Percentiles rank a stretch among this genome's conserved stretches.
Conservation (phyloP, 92 coral and sea anemone genomes). For the Parazoanthus swiftii region DNA sequence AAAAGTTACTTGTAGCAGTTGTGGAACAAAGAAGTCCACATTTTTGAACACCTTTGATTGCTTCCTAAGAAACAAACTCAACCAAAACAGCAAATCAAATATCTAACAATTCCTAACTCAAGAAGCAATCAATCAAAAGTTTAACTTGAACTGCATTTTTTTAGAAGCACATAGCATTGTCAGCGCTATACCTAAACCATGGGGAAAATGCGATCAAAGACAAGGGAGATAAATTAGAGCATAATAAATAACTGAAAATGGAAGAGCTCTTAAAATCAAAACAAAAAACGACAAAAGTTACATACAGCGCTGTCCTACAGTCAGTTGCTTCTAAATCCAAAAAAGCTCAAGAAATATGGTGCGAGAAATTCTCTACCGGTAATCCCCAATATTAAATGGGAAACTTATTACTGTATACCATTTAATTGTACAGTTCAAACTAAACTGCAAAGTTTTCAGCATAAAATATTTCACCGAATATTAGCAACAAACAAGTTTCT, state of each 20-base stretch:
- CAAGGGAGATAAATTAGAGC: not conserved
- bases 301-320: not conserved
- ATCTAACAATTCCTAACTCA: not conserved
- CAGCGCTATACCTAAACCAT: not conserved
- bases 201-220: not conserved
- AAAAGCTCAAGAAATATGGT: not conserved
- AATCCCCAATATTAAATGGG: not conserved
- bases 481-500: not conserved
- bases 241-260: not conserved
- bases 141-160: too few relatives aligned
- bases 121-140: not conserved
- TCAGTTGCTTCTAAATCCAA: conserved; percentile 13
- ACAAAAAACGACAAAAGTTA: conserved; percentile 6
- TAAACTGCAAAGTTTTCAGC: conserved; percentile 21
- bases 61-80: too few relatives aligned
- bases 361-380: not conserved
- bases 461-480: conserved; percentile 19
- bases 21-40: too few relatives aligned
- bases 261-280: conserved; percentile 5
- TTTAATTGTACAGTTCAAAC: not conserved
- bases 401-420: not conserved
- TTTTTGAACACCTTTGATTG: too few relatives aligned
- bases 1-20: too few relatives aligned
- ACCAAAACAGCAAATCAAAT: too few relatives aligned
- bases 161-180: not conserved